phyloP scores from a whole-genome alignment of 2,888 invertebrate species.

The Sinohyriopsis cumingii region DNA sequence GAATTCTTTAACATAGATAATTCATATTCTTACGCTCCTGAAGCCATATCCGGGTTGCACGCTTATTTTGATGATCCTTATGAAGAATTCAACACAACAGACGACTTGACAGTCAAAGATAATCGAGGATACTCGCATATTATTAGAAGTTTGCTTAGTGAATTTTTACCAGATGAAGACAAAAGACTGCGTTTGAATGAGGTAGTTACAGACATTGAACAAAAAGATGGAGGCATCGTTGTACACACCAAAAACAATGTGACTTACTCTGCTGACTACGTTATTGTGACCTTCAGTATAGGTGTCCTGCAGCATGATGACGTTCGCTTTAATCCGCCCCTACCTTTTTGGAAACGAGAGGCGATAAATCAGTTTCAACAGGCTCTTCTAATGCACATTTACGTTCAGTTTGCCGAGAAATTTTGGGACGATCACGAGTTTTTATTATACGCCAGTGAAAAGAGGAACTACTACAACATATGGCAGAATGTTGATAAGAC shows the following conservation, averaged over 20 bases:
- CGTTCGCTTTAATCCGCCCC: not conserved
- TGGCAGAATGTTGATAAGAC: not conserved
- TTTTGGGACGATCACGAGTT: conserved; percentile 7
- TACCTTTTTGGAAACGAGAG: conserved; percentile 7
- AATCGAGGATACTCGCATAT: not conserved
- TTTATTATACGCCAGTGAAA: conserved; percentile 6
- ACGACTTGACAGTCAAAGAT: not conserved
- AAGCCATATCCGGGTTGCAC: not conserved
- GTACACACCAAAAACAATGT: not conserved
- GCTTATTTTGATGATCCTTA: not conserved
- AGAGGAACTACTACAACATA: not conserved
- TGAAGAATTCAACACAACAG: not conserved
- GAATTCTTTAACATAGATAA: conserved; percentile 6
- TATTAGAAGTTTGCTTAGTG: not conserved
- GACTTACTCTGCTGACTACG: not conserved
- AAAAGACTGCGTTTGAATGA: not conserved
- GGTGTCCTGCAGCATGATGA: not conserved
- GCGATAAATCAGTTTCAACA: conserved; percentile 5
- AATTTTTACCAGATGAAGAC: not conserved
- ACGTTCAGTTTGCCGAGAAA: conserved; percentile 1
- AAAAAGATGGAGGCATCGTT: not conserved
- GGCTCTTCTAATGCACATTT: conserved; percentile 2
- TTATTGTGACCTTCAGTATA: conserved; percentile 1
- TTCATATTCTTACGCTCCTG: not conserved
- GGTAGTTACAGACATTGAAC: not conserved